Evolutionary conservation across 2,888 invertebrate species (phyloP), one percentile per base, ranked within the genome.

Genomic region (Aromia moschata): DNA sequence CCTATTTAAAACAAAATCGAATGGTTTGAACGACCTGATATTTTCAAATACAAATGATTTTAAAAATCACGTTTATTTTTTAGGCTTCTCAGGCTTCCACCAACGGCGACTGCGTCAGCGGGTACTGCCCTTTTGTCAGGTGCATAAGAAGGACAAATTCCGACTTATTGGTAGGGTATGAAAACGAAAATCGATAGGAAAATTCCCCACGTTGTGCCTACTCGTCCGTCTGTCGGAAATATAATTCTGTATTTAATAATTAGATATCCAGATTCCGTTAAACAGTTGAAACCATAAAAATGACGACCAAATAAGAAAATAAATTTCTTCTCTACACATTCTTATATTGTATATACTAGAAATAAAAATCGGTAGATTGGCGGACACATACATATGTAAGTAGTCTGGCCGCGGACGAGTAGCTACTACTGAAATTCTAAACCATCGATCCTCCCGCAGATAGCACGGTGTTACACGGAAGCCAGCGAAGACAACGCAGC

Each of bases 51-150:
- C 2, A 2, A 17, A 9, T 18, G 41, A 37, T 49, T 47, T 12
- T 33, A 33, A 46, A 31, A 40, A 49, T 44, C n/a, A n/a, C n/a
- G n/a, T n/a, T n/a, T n/a, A n/a, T n/a, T 31, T 46, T 65, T 44
- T 60, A 67, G 66, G 20, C n/a, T 14, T 60, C 60, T 10, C 38
- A 49, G 20, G 11, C 37, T 31, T 43, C 60, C 31, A 54, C 53
- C 15, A 65, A 37, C 51, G 67, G 83, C 17, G 59, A 70, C 36
- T 87, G 87, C 67, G 84, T 83, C 37, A 82, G 83, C 73, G 86
- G 86, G 3, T 87, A 86, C 69, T 87, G 87, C 73, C 84, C 85
- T 69, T 87, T 86, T 75, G 86, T 86, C 2, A 82, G 84, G 25
- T 87, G 87, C 68, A 77, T 87, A 40, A 78, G 86, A 68, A 80